A percentile compares a stretch with the other conserved stretches of the same genome.
Conservation (phyloP, 37 sponge, comb jelly and placozoan genomes). For the Amphimedon queenslandica region DNA sequence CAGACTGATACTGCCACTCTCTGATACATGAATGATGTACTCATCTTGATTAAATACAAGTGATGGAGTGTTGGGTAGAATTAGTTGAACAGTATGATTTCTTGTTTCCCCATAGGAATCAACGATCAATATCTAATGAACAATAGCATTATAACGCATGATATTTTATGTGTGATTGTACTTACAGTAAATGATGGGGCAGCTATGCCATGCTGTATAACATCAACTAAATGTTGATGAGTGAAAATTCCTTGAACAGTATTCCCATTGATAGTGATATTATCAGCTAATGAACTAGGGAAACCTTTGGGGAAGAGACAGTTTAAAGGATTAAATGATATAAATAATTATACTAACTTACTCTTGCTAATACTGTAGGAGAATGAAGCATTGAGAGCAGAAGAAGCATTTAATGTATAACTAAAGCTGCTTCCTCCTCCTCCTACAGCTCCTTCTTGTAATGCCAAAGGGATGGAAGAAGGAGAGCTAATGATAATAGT, state of each 20-base stretch:
- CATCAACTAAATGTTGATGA: background rate
- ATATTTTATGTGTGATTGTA: background rate
- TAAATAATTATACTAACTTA: background rate
- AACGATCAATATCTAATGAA: background rate
- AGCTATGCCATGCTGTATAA: background rate
- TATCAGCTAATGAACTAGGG: constrained; percentile 1
- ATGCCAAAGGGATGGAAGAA: background rate
- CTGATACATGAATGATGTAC: background rate
- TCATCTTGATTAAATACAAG: background rate
- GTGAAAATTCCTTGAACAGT: background rate
- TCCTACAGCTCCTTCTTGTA: too few species aligned
- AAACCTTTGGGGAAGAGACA: background rate
- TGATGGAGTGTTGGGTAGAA: background rate
- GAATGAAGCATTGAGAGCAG: background rate
- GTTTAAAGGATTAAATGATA: too few species aligned
- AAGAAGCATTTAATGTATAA: background rate
- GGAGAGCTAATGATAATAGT: constrained; percentile 28
- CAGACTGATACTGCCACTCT: background rate
- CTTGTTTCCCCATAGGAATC: constrained; percentile 19
- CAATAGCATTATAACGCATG: background rate
- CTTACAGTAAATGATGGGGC: constrained; percentile 6
- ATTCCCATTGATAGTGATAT: background rate
- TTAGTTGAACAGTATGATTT: background rate
- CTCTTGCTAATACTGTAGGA: background rate
- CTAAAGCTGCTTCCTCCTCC: too few species aligned